Evolutionary conservation across 2,888 invertebrate species (phyloP), one percentile per base, ranked within the genome.

Genomic region (Desoria tigrina): DNA sequence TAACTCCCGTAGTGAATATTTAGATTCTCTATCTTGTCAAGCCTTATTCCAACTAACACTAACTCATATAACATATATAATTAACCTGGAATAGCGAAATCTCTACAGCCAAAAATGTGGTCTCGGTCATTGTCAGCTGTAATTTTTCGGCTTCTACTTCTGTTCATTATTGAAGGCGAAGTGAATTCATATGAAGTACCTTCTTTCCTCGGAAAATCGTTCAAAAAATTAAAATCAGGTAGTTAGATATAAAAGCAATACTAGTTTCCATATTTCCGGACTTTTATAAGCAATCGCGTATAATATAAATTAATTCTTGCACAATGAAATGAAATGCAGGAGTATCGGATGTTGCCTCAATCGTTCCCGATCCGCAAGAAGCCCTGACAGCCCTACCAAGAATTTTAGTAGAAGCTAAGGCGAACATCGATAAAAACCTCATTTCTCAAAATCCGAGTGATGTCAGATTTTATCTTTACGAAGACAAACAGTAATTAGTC

Each of bases 401-500:
- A 18, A 28, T 28, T 18, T 42, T 58, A 3, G 45, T 45, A 7
- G 58, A 58, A 4, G 26, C 45, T 3, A 58, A 58, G 45, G 18
- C 37, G 4, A 26, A 42, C n/a, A 21, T 58, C 45, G 58, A 58
- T n/a, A 58, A 42, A n/a, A 45, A 26, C 21, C 18, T 58, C 18
- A 16, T 58, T 26, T 58, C 58, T 16, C 58, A 58, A 27, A 27
- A 58, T 45, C 26, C 58, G 2, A 21, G 27, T 21, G 58, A 58
- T 26, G 58, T 58, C 18, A 37, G 28, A 23, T 61, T 53, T 53
- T 42, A 32, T 53, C 42, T 61, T 16, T 61, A 39, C 26, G 54
- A 61, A n/a, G 54, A 61, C 18, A 61, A 61, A 54, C 23, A 53
- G 61, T 61, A 37, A 53, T 23, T 14, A n/a, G n/a, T 6, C 45